Evolutionary conservation across 2,797 vertebrate species (phyloP), one percentile per base, ranked within the genome.

Genomic region (Cossypha dichroa): DNA sequence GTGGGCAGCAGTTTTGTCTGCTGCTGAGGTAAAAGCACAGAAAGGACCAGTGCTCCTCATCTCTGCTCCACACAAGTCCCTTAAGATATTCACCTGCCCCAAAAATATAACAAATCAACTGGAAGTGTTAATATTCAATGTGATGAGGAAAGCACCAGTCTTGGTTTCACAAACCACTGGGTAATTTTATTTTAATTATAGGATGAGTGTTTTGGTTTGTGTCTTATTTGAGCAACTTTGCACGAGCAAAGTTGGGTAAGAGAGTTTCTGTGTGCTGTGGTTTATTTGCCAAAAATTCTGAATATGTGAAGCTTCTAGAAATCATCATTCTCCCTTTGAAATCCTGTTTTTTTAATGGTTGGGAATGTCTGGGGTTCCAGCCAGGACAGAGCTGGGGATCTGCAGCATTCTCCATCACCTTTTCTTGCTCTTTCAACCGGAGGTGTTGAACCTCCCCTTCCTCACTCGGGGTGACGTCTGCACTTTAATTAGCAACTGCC

Each of bases 401-500:
- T n/a, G 45, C 45, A 41, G 23, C 28, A 0, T 7, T 8, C 52
- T 73, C 78, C 56, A 46, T 49, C n/a, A 1, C 58, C 33, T 55
- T 83, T 84, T 29, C 72, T 46, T 60, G 73, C 19, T 54, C 72
- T 80, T 88, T 66, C 45, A 64, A 0, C 58, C 8, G 88, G 70
- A 66, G 86, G 25, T 13, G 29, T 19, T 17, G 22, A 81, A 60
- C 77, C 36, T 87, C 48, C 29, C 31, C 34, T 85, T 80, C 72
- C 49, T 66, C 1, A 0, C 54, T 43, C 3, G 1, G 70, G 93
- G 26, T 48, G 82, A 75, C 1, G 58, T 66, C 43, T 83, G 72
- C 43, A 36, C 75, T 72, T 95, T 94, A 96, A 96, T 96, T 96
- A 94, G 91, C 82, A 88, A 91, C 93, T 75, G 92, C 63, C 45